Evolutionary conservation across 2,113 vertebrate species (phyloP), one percentile per base, ranked within the genome.

Genomic region (Micromys minutus): DNA sequence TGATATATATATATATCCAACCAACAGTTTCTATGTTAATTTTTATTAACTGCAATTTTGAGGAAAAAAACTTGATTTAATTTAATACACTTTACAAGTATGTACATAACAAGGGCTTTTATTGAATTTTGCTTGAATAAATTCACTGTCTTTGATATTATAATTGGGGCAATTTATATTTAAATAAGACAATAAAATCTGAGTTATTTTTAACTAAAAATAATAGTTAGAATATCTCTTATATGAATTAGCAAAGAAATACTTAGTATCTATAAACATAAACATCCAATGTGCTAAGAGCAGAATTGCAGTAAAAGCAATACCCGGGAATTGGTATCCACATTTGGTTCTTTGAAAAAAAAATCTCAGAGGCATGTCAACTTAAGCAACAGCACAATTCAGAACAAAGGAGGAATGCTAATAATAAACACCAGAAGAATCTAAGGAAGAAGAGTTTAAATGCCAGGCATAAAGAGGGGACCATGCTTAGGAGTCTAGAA

Each of bases 281-380:
- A 96, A 92, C 4, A 61, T 5, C 69, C 55, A 59, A 2, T 72
- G 13, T 21, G 3, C 17, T 85, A 15, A 22, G 6, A 21, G 11
- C 31, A n/a, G 26, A 9, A 0, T 45, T 90, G 50, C 17, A 72
- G 75, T 7, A 74, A 59, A 95, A 87, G 6, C 31, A 83, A 50
- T 74, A 83, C 15, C 15, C 4, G 91, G 67, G 26, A 72, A 80
- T 24, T 87, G 39, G 12, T 34, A 74, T 91, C 87, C 65, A 94
- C 91, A 83, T 86, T 75, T 88, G 45, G n/a, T 6, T 90, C 63
- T 95, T 87, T 52, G 17, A 91, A 95, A 95, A 16, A 91, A 95
- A 95, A 94, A 91, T 57, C 13, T 57, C 47, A 72, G 72, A 85
- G 15, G 3, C 36, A 88, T 42, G 10, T 26, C 10, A 92, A 57